These are phyloP conservation scores for Megastigmus dorsalis DNA, from an alignment of 2,888 invertebrate species.

Conservation along the genomic window DNA sequence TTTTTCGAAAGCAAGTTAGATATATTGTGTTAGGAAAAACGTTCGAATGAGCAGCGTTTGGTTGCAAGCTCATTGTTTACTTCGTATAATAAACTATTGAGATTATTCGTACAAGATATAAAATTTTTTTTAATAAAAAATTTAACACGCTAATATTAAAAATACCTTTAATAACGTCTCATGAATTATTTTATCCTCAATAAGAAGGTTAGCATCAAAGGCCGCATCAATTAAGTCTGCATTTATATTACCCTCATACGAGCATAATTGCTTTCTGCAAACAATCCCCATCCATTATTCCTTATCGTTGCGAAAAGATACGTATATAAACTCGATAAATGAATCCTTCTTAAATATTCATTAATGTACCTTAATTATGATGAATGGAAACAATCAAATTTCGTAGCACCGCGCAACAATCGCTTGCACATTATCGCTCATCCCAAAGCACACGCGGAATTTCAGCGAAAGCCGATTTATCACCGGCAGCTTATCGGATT, in stretches of 20 bases:
- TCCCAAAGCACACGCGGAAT: background rate
- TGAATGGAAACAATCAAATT: constrained; percentile 29
- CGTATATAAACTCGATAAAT: background rate
- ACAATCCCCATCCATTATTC: background rate
- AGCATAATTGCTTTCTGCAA: background rate
- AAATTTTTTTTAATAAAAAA: no score
- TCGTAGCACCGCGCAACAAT: background rate
- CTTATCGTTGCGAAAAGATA: no score
- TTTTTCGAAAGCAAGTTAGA: no score
- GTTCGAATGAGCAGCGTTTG: no score
- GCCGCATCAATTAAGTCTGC: background rate
- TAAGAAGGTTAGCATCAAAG: background rate
- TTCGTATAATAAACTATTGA: no score
- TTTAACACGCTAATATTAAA: no score
- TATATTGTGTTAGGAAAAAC: no score
- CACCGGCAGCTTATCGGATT: constrained; percentile 46
- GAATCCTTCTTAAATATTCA: background rate
- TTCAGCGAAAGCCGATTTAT: constrained; percentile 42
- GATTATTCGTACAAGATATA: no score
- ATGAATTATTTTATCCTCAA: constrained; percentile 2
- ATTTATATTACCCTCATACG: background rate
- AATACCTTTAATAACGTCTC: no score
- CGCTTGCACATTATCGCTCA: background rate
- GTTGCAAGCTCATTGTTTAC: no score
- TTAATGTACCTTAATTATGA: constrained; percentile 32